Evolutionary conservation across 1,140 invertebrate species (phyloP), one percentile per base, ranked within the genome.

Genomic region (Lineus longissimus): DNA sequence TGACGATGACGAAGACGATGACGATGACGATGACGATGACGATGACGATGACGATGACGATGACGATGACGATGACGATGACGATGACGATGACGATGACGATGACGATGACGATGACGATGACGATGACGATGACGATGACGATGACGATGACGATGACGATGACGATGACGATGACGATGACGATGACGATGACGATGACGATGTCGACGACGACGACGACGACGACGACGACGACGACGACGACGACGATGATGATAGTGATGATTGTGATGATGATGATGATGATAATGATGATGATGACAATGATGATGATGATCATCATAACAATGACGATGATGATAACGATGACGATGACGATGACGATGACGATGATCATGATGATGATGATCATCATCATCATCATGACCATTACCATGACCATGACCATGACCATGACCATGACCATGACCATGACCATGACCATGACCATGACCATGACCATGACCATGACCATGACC

Each of bases 241-340:
- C 71, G 84, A 81, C 15, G 81, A 83, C 55, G 85, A 84, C 23
- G 80, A 82, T 40, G 61, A 70, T 31, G 57, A 58, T 30, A 54
- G 63, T 33, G 71, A 78, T 43, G 60, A n/a, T n/a, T n/a, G n/a
- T n/a, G n/a, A n/a, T n/a, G n/a, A n/a, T n/a, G n/a, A n/a, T n/a
- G n/a, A n/a, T 30, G 29, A 61, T 17, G 68, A 70, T 7, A 65
- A 65, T 1, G 65, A 65, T 33, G 64, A 69, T 29, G 70, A 74
- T 41, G 69, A n/a, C n/a, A n/a, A n/a, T n/a, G n/a, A n/a, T n/a
- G n/a, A n/a, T n/a, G n/a, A n/a, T n/a, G n/a, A n/a, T n/a, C n/a
- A n/a, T n/a, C n/a, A n/a, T n/a, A n/a, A n/a, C n/a, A n/a, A n/a
- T n/a, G 1, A 11, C 17, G 17, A 15, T 4, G 6, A 54, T 19